Base-by-base conservation (phyloP, 1,140 invertebrate species). In the Trichomalopsis sarcophagae region DNA sequence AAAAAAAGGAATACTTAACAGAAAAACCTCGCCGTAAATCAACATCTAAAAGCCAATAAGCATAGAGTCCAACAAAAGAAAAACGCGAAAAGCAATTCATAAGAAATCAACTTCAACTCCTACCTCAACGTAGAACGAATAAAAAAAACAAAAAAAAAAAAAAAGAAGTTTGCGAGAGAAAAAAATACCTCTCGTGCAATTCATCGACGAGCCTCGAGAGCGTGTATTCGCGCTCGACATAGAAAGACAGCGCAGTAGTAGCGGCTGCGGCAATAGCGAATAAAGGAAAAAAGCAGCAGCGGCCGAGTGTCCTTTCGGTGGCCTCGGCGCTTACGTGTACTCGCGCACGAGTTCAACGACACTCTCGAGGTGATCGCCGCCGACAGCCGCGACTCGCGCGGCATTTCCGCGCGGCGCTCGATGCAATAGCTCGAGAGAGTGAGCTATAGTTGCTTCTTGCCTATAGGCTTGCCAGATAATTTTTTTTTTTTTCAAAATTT, bases 281-380 rank as follows among this genome's bases (percentile, higher is more conserved):
- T 27, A 36, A 77, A 47, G 62, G 40, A 80, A 73, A 84, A 79
- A 79, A 79, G 14, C 30, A n/a, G 33, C 27, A 40, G 68, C 33
- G 33, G 33, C 2, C 84, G 79, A 80, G 79, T 82, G 84, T 82
- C 74, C 84, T 85, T 82, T 77, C 73, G 73, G 62, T 68, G 78
- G 33, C 62, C 75, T 78, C 78, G 75, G 14, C n/a, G 80, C 33
- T 55, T 66, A 21, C 44, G 76, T 36, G 27, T 30, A 27, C 66
- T 7, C 10, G 30, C n/a, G 47, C 71, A 79, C 77, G 79, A 50
- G 84, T 85, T 85, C 84, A 85, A 85, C 84, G 84, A 77, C 79
- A 68, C 36, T 62, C 30, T 14, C 69, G 84, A 81, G 78, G 68
- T 36, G 47, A 80, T n/a, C 78, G 78, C 50, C 27, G 68, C 10